Evolutionary conservation across 2,797 vertebrate genomes (phyloP).

Genomic region (Pseudomugil tenellus): DNA sequence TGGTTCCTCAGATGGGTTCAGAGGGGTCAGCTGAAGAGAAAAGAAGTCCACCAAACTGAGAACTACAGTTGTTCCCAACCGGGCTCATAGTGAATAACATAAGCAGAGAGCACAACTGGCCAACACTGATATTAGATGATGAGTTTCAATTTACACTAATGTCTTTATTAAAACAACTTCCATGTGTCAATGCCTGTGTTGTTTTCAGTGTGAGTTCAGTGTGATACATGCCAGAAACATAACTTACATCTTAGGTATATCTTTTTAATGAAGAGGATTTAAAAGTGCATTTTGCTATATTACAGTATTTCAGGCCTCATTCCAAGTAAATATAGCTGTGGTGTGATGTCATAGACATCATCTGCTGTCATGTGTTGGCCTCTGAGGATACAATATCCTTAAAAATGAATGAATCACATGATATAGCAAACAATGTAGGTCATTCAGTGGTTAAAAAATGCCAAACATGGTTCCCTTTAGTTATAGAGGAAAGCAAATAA

Average conservation of each 20-base stretch:
- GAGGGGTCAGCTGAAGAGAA: background rate
- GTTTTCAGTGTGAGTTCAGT: background rate
- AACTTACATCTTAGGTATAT: background rate
- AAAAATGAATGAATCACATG: slow-evolving; percentile 41
- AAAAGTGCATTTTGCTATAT: background rate
- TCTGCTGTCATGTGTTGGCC: slow-evolving; percentile 57
- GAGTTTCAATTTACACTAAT: slow-evolving; percentile 26
- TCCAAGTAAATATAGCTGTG: background rate
- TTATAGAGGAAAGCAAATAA: background rate
- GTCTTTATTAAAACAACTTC: slow-evolving; percentile 29
- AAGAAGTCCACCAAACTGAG: background rate
- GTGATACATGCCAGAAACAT: background rate
- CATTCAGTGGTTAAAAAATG: slow-evolving; percentile 12
- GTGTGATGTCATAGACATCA: slow-evolving; percentile 43
- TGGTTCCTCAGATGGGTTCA: background rate
- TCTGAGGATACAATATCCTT: background rate
- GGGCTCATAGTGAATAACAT: background rate
- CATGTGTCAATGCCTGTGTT: slow-evolving; percentile 7
- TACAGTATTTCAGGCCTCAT: background rate
- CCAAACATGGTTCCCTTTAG: background rate
- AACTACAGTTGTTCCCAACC: background rate
- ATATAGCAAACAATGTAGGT: slow-evolving; percentile 18
- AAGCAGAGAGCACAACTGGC: background rate
- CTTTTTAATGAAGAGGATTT: background rate
- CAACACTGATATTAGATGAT: background rate